Percentiles rank a stretch among this genome's conserved stretches.
Evolutionary conservation across 2,888 invertebrate species (phyloP).

Genomic region (Odontothrips loti): DNA sequence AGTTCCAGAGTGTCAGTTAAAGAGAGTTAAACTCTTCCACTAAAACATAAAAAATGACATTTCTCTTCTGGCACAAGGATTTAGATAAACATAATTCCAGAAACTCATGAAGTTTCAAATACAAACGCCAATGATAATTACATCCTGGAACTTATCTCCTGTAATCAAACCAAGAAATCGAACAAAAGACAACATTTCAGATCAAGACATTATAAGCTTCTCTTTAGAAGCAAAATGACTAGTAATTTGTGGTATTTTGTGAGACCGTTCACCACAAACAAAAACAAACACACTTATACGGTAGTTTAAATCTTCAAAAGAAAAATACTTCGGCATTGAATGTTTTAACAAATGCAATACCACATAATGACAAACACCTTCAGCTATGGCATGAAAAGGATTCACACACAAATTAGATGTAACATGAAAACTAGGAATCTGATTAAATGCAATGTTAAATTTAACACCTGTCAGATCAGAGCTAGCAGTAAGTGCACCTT

Average conservation of each 20-base stretch:
- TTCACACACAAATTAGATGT: background rate
- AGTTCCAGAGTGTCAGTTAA: background rate
- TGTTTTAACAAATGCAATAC: background rate
- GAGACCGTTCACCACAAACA: background rate
- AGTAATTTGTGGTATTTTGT: background rate
- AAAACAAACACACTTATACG: background rate
- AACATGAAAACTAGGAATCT: too few species aligned
- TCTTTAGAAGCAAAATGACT: background rate
- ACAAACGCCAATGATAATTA: background rate
- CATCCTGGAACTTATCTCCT: background rate
- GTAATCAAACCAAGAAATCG: background rate
- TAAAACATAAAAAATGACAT: background rate
- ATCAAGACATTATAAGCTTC: background rate
- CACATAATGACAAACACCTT: background rate
- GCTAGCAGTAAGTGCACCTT: background rate
- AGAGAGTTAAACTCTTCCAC: background rate
- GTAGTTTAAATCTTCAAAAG: background rate
- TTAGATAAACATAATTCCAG: background rate
- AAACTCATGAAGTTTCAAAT: background rate
- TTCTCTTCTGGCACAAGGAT: background rate
- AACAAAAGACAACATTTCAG: background rate
- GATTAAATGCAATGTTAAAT: background rate
- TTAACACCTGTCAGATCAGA: background rate
- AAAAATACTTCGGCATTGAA: too few species aligned
- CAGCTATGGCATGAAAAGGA: background rate